phyloP scores from a whole-genome alignment of 2,888 invertebrate genomes.

The Sinelater perroti region DNA sequence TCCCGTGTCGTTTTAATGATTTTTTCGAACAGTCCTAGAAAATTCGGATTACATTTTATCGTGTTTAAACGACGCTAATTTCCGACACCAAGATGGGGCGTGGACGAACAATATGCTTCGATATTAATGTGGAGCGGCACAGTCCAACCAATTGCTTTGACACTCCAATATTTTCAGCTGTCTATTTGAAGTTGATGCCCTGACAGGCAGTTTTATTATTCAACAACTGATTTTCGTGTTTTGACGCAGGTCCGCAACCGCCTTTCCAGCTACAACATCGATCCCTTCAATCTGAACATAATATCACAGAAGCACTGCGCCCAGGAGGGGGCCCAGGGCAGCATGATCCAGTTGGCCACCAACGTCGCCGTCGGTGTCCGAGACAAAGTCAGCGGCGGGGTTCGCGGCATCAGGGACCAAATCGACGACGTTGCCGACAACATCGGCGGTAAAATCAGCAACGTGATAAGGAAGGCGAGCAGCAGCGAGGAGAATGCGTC shows the following conservation, averaged over 20 bases:
- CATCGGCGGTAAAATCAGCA: neutral
- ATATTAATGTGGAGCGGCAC: too few relatives aligned
- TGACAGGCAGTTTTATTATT: neutral
- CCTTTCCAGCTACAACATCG: constrained; percentile 71
- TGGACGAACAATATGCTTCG: too few relatives aligned
- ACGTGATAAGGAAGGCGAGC: too few relatives aligned
- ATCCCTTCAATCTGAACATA: constrained; percentile 78
- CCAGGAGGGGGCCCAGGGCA: constrained; percentile 65
- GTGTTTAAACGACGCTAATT: too few relatives aligned
- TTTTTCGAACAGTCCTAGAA: too few relatives aligned
- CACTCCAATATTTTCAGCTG: too few relatives aligned
- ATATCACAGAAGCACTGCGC: constrained; percentile 79
- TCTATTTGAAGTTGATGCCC: constrained; percentile 49
- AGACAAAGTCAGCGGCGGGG: neutral
- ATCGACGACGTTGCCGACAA: neutral
- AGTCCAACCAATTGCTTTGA: too few relatives aligned
- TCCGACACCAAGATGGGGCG: too few relatives aligned
- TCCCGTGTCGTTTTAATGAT: too few relatives aligned
- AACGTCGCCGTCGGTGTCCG: neutral
- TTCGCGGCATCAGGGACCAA: neutral
- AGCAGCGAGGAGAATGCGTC: too few relatives aligned
- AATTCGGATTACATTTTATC: too few relatives aligned
- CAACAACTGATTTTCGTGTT: neutral
- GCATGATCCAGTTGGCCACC: constrained; percentile 64
- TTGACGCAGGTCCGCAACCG: constrained; percentile 68